Conservation (phyloP, 2,113 vertebrate genomes). For the Corythornis vintsioides region DNA sequence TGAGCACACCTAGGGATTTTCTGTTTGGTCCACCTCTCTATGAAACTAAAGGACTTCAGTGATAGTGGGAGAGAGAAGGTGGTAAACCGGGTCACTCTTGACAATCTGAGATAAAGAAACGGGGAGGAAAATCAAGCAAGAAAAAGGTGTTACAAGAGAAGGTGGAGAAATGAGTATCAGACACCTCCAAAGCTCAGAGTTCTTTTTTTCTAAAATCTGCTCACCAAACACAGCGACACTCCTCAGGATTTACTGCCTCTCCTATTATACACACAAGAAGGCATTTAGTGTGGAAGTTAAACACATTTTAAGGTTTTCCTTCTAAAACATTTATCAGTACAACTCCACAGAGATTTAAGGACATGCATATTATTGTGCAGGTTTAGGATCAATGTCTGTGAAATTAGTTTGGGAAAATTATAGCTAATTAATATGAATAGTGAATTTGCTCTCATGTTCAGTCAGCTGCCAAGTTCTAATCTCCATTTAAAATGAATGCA, state of each 20-base stretch:
- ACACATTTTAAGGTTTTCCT: not conserved
- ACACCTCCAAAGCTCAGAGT: not conserved
- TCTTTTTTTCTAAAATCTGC: not conserved
- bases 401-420: constrained; percentile 23
- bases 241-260: not conserved
- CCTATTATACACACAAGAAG: not conserved
- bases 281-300: not conserved
- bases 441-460: constrained; percentile 3
- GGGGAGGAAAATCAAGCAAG: not conserved
- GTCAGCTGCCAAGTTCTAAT: constrained; percentile 20
- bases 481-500: not conserved
- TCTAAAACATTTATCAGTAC: not conserved
- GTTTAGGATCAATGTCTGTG: not conserved
- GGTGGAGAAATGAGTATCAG: not conserved
- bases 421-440: constrained; percentile 13
- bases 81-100: not conserved
- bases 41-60: not conserved
- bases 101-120: not conserved
- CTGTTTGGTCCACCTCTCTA: not conserved
- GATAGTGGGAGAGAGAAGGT: not conserved
- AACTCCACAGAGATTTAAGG: not conserved
- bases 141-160: not conserved
- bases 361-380: not conserved
- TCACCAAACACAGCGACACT: not conserved
- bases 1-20: not conserved